phyloP scores from a whole-genome alignment of 2,113 vertebrate genomes.

The Bettongia penicillata region DNA sequence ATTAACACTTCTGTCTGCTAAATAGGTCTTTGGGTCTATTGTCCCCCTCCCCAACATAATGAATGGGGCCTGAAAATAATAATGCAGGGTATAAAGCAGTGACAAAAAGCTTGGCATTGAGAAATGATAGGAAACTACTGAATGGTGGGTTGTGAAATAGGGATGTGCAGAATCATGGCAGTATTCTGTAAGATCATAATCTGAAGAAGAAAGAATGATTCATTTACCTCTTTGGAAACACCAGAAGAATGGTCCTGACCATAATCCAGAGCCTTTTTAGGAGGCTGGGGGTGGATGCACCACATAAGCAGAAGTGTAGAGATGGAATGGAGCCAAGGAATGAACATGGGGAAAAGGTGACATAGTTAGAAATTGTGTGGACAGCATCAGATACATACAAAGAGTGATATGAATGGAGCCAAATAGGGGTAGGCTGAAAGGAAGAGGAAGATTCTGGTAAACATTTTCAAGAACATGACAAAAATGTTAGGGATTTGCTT shows the following conservation, averaged over 20 bases:
- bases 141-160: constrained; percentile 23
- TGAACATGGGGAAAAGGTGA: constrained; percentile 94
- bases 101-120: neutral
- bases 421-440: constrained; percentile 66
- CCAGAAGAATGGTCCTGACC: constrained; percentile 94
- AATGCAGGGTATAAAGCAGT: neutral
- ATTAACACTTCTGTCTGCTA: neutral
- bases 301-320: constrained; percentile 89
- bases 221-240: constrained; percentile 95
- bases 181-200: constrained; percentile 73
- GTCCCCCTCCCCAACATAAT: neutral
- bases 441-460: constrained; percentile 51
- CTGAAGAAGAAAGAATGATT: constrained; percentile 82
- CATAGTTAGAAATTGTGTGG: constrained; percentile 90
- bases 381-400: constrained; percentile 76
- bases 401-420: constrained; percentile 76
- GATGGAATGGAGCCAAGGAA: constrained; percentile 95
- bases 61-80: neutral
- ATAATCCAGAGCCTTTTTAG: constrained; percentile 99
- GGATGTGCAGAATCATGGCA: constrained; percentile 46
- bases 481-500: constrained; percentile 64
- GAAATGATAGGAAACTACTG: neutral
- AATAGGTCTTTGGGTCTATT: neutral
- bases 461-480: constrained; percentile 65
- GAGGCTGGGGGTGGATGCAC: constrained; percentile 93